Percentiles rank a stretch among this genome's conserved stretches.
These are phyloP conservation scores for Brachionichthys hirsutus DNA, from an alignment of 2,113 vertebrate genomes.

Conservation along the genomic window DNA sequence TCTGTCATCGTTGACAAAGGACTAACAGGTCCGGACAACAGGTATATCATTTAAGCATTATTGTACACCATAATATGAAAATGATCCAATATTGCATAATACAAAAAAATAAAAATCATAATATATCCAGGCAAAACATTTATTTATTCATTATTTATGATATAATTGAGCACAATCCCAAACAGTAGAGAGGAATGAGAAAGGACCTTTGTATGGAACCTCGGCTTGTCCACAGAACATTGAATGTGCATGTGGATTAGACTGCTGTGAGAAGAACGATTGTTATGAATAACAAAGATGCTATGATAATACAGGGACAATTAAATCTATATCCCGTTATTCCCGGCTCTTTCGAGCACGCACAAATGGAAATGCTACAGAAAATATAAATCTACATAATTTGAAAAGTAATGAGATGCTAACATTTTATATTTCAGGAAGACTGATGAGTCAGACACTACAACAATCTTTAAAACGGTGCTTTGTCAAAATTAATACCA, in stretches of 20 bases:
- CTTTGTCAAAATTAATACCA: conserved; percentile 30
- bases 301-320: conserved; percentile 18
- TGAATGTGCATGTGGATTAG: conserved; percentile 56
- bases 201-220: conserved; percentile 42
- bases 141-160: conserved; percentile 35
- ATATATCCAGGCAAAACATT: conserved; percentile 17
- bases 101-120: background rate
- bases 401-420: conserved; percentile 20
- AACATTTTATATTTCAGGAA: conserved; percentile 12
- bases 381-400: conserved; percentile 33
- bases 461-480: conserved; percentile 15
- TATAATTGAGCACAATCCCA: conserved; percentile 38
- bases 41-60: background rate
- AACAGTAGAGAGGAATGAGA: conserved; percentile 44
- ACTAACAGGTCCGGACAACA: too few species aligned
- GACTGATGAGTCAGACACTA: conserved; percentile 18
- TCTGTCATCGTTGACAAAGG: too few species aligned
- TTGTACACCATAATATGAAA: background rate
- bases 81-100: conserved; percentile 23
- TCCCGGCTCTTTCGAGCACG: conserved; percentile 17
- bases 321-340: conserved; percentile 44
- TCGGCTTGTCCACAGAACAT: conserved; percentile 40
- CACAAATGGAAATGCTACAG: too few species aligned
- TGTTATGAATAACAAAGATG: conserved; percentile 60
- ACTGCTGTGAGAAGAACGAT: conserved; percentile 33